Conservation (phyloP, 1,140 invertebrate genomes). For the Apis dorsata region DNA sequence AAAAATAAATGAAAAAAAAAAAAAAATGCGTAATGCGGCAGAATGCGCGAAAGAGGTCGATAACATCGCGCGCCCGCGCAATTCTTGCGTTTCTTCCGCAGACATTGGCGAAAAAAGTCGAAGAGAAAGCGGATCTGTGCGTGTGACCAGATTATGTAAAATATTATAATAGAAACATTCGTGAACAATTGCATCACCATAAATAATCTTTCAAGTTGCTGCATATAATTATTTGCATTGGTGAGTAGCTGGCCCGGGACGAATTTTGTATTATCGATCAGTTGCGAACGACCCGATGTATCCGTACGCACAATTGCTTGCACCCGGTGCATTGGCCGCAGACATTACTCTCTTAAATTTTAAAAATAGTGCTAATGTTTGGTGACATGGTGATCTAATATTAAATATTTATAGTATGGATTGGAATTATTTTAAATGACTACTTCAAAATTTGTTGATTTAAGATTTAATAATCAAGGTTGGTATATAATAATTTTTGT, state of each 20-base stretch:
- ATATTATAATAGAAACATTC: neutral
- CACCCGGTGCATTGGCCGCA: conserved; percentile 21
- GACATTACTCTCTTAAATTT: conserved; percentile 1
- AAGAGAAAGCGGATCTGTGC: conserved; percentile 14
- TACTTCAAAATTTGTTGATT: neutral
- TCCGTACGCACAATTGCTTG: conserved; percentile 40
- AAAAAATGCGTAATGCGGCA: conserved; percentile 10
- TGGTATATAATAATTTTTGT: too few relatives aligned
- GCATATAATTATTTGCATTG: neutral
- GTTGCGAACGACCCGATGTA: conserved; percentile 22
- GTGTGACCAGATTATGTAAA: neutral
- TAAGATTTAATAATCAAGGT: neutral
- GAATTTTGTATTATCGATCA: conserved; percentile 49
- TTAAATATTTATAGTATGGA: neutral
- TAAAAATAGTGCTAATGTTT: neutral
- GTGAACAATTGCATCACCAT: neutral
- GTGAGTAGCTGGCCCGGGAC: conserved; percentile 23
- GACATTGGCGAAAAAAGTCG: neutral
- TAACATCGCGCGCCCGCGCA: conserved; percentile 72
- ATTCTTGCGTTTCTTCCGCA: conserved; percentile 48
- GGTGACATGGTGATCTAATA: neutral
- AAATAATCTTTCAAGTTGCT: neutral
- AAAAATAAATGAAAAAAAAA: neutral
- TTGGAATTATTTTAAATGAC: neutral
- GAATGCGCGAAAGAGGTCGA: conserved; percentile 64